These are phyloP conservation scores for Clarias fuscus DNA, from an alignment of 2,797 vertebrate genomes.

Conservation along the genomic window DNA sequence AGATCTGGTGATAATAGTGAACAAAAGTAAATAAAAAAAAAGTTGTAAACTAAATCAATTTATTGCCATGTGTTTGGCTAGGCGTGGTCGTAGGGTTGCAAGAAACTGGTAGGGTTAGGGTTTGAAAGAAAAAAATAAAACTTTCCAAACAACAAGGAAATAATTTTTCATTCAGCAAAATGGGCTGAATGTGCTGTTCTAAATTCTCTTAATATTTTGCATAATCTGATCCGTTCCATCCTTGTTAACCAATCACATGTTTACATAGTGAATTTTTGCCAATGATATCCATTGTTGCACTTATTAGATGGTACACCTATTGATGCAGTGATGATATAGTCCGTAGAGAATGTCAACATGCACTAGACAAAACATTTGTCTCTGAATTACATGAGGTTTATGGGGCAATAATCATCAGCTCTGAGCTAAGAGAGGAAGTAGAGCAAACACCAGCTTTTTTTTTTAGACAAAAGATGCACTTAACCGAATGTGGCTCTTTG, in stretches of 20 bases:
- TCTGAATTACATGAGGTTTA: conserved; percentile 42
- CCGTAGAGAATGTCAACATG: background rate
- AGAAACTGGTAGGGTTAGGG: background rate
- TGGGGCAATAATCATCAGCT: conserved; percentile 42
- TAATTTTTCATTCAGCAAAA: background rate
- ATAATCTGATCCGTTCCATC: background rate
- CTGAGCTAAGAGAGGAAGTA: conserved; percentile 42
- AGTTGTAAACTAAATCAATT: background rate
- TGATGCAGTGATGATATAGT: conserved; percentile 12
- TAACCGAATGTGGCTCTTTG: conserved; percentile 63
- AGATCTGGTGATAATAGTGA: background rate
- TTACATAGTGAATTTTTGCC: background rate
- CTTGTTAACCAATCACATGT: no score
- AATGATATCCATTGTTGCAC: conserved; percentile 5
- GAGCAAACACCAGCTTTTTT: conserved; percentile 63
- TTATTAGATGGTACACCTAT: conserved; percentile 10
- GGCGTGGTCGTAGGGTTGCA: background rate
- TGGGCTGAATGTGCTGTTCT: background rate
- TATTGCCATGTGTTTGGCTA: background rate
- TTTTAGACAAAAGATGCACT: conserved; percentile 70
- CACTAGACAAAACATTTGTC: conserved; percentile 43
- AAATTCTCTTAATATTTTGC: background rate
- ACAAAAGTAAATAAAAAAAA: conserved; percentile 18
- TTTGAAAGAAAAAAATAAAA: background rate
- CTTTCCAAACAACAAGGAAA: background rate